These are phyloP conservation scores for Leptinotarsa defecta DNA, from an alignment of 1,140 invertebrate species.

Conservation along the genomic window DNA sequence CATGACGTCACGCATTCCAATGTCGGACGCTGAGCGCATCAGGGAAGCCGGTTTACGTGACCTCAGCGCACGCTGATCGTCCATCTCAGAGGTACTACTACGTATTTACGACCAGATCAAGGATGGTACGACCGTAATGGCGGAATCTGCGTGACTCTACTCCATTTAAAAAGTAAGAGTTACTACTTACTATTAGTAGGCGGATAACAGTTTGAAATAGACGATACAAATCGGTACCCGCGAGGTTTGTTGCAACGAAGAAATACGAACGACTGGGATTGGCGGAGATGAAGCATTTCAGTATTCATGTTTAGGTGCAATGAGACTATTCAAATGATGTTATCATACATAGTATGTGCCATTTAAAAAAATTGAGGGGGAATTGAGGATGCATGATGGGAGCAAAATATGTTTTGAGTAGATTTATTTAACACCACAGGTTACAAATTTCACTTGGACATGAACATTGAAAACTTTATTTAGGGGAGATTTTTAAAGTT, in stretches of 20 bases:
- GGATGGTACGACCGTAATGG: neutral
- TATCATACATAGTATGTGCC: too few relatives aligned
- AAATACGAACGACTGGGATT: neutral
- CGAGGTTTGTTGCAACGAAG: neutral
- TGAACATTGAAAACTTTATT: too few relatives aligned
- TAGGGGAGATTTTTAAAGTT: too few relatives aligned
- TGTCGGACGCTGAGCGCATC: neutral
- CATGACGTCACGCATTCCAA: neutral
- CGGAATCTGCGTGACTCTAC: neutral
- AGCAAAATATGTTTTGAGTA: too few relatives aligned
- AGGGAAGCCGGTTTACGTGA: neutral
- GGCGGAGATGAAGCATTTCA: neutral
- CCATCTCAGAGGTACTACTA: neutral
- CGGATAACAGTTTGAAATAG: neutral
- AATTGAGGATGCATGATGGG: too few relatives aligned
- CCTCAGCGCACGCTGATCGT: constrained; percentile 4
- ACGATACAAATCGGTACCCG: neutral
- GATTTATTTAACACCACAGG: too few relatives aligned
- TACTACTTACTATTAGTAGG: neutral
- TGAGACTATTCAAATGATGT: too few relatives aligned
- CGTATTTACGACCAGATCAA: neutral
- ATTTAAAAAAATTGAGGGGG: too few relatives aligned
- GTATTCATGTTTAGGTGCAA: too few relatives aligned
- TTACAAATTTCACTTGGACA: too few relatives aligned
- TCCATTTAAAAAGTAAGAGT: constrained; percentile 6